These are phyloP conservation scores for Kuschelorhynchus macadamiae DNA, from an alignment of 2,888 invertebrate species.

Conservation along the genomic window DNA sequence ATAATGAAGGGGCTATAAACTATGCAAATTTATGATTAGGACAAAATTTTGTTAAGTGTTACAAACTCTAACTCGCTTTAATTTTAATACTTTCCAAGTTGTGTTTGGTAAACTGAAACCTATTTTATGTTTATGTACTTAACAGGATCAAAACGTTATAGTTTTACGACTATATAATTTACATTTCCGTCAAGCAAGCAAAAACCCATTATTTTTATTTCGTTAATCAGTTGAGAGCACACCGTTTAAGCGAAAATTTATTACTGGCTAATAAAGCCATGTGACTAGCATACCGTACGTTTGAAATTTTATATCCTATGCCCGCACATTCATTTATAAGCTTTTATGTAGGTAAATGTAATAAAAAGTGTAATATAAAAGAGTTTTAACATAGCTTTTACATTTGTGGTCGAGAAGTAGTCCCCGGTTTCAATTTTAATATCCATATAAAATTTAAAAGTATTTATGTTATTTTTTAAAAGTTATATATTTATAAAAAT, in stretches of 20 bases:
- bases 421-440: neutral
- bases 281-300: slow-evolving; percentile 40
- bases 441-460: neutral
- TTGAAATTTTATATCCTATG: slow-evolving; percentile 40
- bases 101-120: too few species aligned
- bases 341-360: slow-evolving; percentile 34
- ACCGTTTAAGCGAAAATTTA: slow-evolving; percentile 45
- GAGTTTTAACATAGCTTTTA: slow-evolving; percentile 8
- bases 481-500: neutral
- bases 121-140: too few species aligned
- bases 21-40: too few species aligned
- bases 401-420: neutral
- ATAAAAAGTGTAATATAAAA: slow-evolving; percentile 27
- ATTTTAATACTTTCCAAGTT: too few species aligned
- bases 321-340: slow-evolving; percentile 38
- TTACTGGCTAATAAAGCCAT: slow-evolving; percentile 42
- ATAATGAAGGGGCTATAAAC: too few species aligned
- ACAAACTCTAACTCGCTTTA: too few species aligned
- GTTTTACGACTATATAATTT: slow-evolving; percentile 31
- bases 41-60: too few species aligned
- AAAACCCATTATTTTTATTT: slow-evolving; percentile 35
- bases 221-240: slow-evolving; percentile 37
- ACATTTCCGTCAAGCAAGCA: slow-evolving; percentile 19
- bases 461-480: neutral
- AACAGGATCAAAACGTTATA: slow-evolving; percentile 5